Conservation (phyloP, 2,888 invertebrate genomes). For the Melieria crassipennis region DNA sequence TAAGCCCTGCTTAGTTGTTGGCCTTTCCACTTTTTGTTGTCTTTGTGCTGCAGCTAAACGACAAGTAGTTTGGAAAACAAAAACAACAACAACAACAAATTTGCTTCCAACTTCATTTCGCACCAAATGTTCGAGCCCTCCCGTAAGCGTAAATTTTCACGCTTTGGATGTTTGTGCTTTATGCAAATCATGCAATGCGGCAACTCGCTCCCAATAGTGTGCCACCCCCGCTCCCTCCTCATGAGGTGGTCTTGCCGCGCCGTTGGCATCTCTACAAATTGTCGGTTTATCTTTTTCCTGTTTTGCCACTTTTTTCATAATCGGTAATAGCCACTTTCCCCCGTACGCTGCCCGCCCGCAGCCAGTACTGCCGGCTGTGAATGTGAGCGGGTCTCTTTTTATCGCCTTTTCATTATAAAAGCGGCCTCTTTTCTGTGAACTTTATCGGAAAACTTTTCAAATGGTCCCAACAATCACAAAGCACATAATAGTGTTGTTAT, state of each 20-base stretch:
- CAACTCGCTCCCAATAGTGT: too few relatives aligned
- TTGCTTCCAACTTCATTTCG: too few relatives aligned
- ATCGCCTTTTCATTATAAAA: neutral
- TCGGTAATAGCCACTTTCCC: neutral
- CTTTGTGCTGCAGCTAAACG: too few relatives aligned
- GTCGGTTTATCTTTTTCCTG: neutral
- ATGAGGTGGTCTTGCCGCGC: too few relatives aligned
- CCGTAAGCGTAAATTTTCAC: neutral
- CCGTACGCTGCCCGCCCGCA: neutral
- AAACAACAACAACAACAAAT: too few relatives aligned
- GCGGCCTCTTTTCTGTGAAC: neutral
- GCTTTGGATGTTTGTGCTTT: neutral
- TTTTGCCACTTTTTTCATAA: neutral
- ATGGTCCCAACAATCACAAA: neutral
- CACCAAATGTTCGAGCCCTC: too few relatives aligned
- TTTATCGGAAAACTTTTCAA: conserved; percentile 2
- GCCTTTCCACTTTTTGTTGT: too few relatives aligned
- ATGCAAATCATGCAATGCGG: neutral
- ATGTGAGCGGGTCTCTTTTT: neutral
- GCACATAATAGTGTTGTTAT: neutral
- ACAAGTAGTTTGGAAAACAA: too few relatives aligned
- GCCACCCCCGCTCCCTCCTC: neutral
- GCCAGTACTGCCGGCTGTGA: neutral
- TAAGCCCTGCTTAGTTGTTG: too few relatives aligned
- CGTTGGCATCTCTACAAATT: too few relatives aligned